These are phyloP conservation scores for Sympetrum striolatum DNA, from an alignment of 2,888 invertebrate genomes.

Conservation along the genomic window DNA sequence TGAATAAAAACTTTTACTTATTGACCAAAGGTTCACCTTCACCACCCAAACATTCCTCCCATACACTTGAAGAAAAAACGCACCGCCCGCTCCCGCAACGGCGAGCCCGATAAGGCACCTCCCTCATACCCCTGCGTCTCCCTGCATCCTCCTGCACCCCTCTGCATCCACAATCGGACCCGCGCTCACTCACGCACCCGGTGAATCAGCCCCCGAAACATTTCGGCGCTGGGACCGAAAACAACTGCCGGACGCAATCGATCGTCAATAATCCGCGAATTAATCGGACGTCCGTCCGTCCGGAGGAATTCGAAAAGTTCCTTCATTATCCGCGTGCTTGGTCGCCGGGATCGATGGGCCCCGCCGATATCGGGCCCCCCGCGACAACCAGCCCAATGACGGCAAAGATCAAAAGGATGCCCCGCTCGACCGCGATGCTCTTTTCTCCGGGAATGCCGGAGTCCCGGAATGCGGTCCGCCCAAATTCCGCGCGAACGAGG, in stretches of 20 bases:
- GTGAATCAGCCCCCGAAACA: neutral
- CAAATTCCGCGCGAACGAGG: too few relatives aligned
- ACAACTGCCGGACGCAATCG: constrained; percentile 16
- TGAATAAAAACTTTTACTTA: neutral
- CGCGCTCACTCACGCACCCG: neutral
- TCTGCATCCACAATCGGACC: neutral
- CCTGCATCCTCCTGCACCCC: neutral
- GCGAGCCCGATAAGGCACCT: too few relatives aligned
- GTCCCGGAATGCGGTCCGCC: too few relatives aligned
- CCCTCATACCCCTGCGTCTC: neutral
- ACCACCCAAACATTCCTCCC: neutral
- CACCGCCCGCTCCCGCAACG: too few relatives aligned
- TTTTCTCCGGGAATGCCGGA: too few relatives aligned
- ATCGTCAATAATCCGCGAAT: constrained; percentile 26
- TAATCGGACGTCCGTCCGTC: neutral
- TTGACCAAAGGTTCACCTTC: neutral
- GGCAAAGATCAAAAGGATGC: too few relatives aligned
- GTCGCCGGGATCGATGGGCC: neutral
- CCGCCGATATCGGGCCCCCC: too few relatives aligned
- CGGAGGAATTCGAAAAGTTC: neutral
- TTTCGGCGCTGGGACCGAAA: neutral
- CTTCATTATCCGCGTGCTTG: neutral
- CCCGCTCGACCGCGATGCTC: too few relatives aligned
- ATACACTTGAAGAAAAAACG: neutral
- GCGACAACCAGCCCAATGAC: too few relatives aligned